phyloP scores from a whole-genome alignment of 2,113 vertebrate species.

The Paracanthobrama guichenoti region DNA sequence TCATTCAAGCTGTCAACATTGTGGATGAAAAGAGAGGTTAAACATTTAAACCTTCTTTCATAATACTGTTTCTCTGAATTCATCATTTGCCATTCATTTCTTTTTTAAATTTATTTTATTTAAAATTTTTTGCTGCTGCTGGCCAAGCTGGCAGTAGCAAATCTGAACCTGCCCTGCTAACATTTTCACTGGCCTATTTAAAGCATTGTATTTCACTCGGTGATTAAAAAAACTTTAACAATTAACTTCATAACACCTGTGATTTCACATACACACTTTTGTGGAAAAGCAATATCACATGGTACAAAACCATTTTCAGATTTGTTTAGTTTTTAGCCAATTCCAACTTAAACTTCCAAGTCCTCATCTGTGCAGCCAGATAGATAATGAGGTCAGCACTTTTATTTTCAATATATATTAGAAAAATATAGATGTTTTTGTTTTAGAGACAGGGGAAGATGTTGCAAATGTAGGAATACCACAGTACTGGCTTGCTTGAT shows the following conservation, averaged over 20 bases:
- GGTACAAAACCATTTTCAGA: too few species aligned
- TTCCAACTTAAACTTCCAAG: too few species aligned
- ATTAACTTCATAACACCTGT: too few species aligned
- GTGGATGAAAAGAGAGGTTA: constrained; percentile 83
- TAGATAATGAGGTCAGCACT: background rate
- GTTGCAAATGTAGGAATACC: background rate
- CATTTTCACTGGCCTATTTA: background rate
- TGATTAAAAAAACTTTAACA: too few species aligned
- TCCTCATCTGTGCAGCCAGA: background rate
- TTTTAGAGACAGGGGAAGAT: background rate
- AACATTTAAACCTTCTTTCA: constrained; percentile 9
- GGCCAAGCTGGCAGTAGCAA: background rate
- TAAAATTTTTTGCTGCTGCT: too few species aligned
- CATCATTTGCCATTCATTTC: background rate
- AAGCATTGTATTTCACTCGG: too few species aligned
- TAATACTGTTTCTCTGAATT: background rate
- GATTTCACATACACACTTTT: too few species aligned
- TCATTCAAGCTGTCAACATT: constrained; percentile 82
- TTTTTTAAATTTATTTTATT: background rate
- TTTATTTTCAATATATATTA: too few species aligned
- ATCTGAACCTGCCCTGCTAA: background rate
- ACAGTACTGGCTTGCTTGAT: background rate
- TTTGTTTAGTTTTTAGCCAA: too few species aligned
- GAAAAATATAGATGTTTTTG: background rate
- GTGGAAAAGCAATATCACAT: too few species aligned